Base-by-base conservation (phyloP, 2,113 vertebrate genomes). In the Engraulis encrasicolus region DNA sequence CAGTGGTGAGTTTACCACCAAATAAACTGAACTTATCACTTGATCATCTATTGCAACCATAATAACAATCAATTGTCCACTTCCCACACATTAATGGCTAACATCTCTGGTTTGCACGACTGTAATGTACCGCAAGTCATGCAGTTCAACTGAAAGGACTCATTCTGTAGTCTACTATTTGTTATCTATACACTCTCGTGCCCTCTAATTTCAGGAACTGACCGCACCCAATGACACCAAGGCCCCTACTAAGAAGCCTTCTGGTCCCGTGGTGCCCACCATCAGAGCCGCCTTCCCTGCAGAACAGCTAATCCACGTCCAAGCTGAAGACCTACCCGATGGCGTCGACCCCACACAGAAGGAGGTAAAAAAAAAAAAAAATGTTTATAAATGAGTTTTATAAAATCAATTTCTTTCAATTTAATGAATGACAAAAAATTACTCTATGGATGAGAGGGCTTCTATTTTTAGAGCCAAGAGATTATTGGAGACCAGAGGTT, bases 311-410 rank as follows among this genome's bases (percentile, higher is more conserved):
- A 40, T 95, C 31, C 95, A 97, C 86, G 92, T 92, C 2, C 0
- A 89, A 0, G 54, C 83, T 0, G 96, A 96, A 0, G 94, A 97
- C 3, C 91, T 96, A 54, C 96, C 95, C 0, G 66, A 15, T 0
- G 96, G 95, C 0, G 95, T 96, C 71, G 93, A 96, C 78, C 95
- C 96, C 83, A 91, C 92, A 87, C 94, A 90, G 85, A 97, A 94
- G 88, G 96, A 97, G 96, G 96, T 96, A 78, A 90, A 84, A 31
- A 74, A n/a, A n/a, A n/a, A n/a, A n/a, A n/a, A n/a, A n/a, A n/a
- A n/a, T n/a, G n/a, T n/a, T n/a, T n/a, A n/a, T n/a, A n/a, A n/a
- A n/a, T n/a, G n/a, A n/a, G n/a, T n/a, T n/a, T n/a, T n/a, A n/a
- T n/a, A n/a, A n/a, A n/a, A n/a, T n/a, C n/a, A n/a, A n/a, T n/a